Base-by-base conservation (phyloP, 2,888 invertebrate species). In the Baronia brevicornis region DNA sequence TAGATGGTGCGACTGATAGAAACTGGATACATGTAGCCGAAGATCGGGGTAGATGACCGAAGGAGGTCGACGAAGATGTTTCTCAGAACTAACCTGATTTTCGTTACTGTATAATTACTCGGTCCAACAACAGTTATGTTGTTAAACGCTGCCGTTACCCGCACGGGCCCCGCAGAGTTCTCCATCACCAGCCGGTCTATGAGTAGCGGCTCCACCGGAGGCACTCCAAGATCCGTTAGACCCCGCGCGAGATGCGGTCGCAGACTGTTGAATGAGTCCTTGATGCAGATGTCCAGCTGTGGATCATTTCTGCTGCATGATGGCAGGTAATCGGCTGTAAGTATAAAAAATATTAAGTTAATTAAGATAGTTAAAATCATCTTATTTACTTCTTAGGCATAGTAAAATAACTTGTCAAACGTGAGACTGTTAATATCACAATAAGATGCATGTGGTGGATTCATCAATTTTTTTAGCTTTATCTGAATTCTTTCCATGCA, bases 91-190 rank as follows among this genome's bases (percentile, higher is more conserved):
- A 26, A 91, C 89, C 88, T 87, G 32, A 92, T 90, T 52, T 89
- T 89, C 8, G 86, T 87, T 26, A 93, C 86, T 2, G 89, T 88
- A 56, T 90, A 92, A 61, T 92, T 91, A 51, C 91, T 90, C 7
- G 91, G 90, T 18, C 93, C 93, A n/a, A 87, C 68, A 0, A 91
- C 90, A 0, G 91, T 90, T 48, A 93, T 91, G 55, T 93, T 92
- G 34, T 80, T 88, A 69, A 93, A 93, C 0, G 89, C 73, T 0
- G 92, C 92, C 5, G 89, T 87, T 7, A 93, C 89, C 38, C 91
- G 82, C 7, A 93, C 91, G 0, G 92, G 88, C 0, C 93, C 93
- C 5, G 90, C 90, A 0, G 90, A 89, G 60, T 94, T 93, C 61
- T 92, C 91, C 88, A 93, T 93, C 24, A 89, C 86, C 43, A 94